Evolutionary conservation across 2,797 vertebrate species (phyloP).

Genomic region (Anas flavirostris): DNA sequence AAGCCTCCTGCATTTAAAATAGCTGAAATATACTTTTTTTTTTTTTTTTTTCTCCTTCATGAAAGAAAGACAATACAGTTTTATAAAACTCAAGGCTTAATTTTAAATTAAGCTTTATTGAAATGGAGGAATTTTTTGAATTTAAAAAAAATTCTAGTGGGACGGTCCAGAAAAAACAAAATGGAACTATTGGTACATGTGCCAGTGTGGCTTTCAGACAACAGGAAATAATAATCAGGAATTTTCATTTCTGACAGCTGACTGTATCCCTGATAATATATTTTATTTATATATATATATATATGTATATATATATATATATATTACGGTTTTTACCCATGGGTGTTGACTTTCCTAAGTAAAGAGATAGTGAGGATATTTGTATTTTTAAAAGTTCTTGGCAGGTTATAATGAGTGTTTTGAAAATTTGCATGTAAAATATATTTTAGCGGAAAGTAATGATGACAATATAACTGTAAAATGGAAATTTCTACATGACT

Average conservation of each 20-base stretch:
- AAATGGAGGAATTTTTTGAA: not conserved
- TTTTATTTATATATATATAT: not conserved
- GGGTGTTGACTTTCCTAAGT: conserved; percentile 7
- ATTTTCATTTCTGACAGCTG: not conserved
- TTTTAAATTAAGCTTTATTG: not conserved
- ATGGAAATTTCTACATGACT: not conserved
- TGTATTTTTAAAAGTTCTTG: conserved; percentile 9
- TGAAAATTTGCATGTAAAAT: conserved; percentile 46
- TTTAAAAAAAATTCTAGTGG: not conserved
- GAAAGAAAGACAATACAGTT: not conserved
- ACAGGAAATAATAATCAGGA: not conserved
- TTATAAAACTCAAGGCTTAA: not conserved
- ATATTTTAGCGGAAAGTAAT: not conserved
- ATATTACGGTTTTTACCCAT: not conserved
- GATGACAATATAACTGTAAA: not conserved
- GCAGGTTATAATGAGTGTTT: not conserved
- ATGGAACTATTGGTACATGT: not conserved
- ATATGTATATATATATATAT: not conserved
- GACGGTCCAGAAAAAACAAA: not conserved
- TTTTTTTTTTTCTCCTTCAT: not conserved
- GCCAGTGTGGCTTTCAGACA: not conserved
- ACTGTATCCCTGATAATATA: not conserved
- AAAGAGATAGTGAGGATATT: conserved; percentile 11
- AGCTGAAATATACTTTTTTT: not conserved
- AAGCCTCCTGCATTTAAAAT: not conserved